Conservation (phyloP, 2,113 vertebrate species). For the Calypte anna region DNA sequence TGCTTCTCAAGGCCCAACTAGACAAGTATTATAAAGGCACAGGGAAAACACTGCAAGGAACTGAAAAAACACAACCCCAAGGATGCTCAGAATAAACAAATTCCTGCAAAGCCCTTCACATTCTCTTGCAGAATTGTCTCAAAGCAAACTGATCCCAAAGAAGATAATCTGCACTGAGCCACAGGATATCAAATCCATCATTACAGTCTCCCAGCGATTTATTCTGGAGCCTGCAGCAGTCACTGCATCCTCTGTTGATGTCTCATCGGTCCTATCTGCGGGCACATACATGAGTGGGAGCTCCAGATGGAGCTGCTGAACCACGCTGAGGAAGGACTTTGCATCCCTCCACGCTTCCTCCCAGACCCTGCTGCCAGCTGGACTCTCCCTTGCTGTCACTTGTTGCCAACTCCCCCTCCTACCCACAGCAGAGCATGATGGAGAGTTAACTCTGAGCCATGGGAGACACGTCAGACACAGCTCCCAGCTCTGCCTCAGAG, state of each 20-base stretch:
- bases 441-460: not conserved
- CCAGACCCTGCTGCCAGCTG: slow-evolving; percentile 32
- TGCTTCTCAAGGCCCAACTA: not conserved
- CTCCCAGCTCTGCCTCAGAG: not conserved
- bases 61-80: not conserved
- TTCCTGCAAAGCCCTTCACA: not conserved
- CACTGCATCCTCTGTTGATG: not conserved
- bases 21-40: not conserved
- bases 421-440: not conserved
- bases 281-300: not conserved
- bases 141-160: not conserved
- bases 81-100: not conserved
- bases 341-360: not conserved
- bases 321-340: not conserved
- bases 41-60: not conserved
- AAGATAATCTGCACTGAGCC: not conserved
- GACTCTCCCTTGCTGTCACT: not conserved
- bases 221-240: slow-evolving; percentile 1
- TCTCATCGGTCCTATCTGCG: not conserved
- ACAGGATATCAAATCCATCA: not conserved
- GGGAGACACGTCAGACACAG: not conserved
- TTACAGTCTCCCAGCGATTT: not conserved
- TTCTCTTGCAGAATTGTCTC: not conserved
- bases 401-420: not conserved
- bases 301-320: slow-evolving; percentile 46